Conservation (phyloP, 2,888 invertebrate genomes). For the Campoletis raptor region DNA sequence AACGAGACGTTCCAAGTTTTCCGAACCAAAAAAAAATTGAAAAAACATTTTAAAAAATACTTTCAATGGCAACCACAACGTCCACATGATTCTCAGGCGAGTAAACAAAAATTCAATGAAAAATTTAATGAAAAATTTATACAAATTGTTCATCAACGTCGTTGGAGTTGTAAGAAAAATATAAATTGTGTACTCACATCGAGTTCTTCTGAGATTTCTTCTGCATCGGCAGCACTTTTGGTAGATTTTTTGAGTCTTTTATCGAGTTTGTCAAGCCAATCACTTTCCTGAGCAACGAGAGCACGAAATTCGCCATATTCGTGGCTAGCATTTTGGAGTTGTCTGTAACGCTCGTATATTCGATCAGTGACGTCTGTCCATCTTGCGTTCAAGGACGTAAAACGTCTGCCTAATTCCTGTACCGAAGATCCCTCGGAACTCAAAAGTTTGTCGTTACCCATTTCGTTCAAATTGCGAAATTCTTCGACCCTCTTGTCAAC, state of each 20-base stretch:
- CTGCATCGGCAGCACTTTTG: constrained; percentile 93
- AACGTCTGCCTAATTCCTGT: constrained; percentile 88
- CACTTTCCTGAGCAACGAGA: constrained; percentile 91
- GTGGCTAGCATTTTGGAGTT: constrained; percentile 90
- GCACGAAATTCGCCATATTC: constrained; percentile 93
- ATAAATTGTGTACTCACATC: constrained; percentile 87
- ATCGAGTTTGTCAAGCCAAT: constrained; percentile 93
- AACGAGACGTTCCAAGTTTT: too few relatives aligned
- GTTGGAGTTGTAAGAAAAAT: background rate
- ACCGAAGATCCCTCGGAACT: constrained; percentile 87
- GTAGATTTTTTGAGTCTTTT: constrained; percentile 90
- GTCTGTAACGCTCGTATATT: constrained; percentile 89
- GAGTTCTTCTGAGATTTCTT: constrained; percentile 96
- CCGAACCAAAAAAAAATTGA: too few relatives aligned
- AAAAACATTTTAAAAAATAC: too few relatives aligned
- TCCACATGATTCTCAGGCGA: too few relatives aligned
- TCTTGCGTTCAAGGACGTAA: constrained; percentile 89
- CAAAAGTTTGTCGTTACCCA: constrained; percentile 88
- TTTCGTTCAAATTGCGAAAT: constrained; percentile 90
- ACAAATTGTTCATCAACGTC: background rate
- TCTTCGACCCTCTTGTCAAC: constrained; percentile 89
- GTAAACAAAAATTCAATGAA: too few relatives aligned
- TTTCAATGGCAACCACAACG: too few relatives aligned
- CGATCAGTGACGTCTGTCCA: constrained; percentile 90
- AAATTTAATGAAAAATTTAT: background rate